Conservation (phyloP, 2,888 invertebrate species). For the Agrochola circellaris region DNA sequence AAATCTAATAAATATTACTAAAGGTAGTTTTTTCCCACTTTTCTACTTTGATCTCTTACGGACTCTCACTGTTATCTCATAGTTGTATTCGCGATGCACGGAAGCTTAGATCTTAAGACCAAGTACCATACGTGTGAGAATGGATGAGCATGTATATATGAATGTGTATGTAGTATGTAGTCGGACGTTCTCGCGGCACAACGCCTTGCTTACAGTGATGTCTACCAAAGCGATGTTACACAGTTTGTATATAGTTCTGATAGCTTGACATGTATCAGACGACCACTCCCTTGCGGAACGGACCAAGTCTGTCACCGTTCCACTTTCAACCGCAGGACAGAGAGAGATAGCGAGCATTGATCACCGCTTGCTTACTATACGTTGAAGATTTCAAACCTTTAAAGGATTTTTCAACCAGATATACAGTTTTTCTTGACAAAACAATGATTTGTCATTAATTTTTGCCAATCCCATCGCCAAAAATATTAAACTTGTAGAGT, state of each 20-base stretch:
- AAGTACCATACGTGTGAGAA: not conserved
- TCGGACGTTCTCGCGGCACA: constrained; percentile 16
- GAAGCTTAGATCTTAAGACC: not conserved
- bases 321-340: not conserved
- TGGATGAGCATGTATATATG: not conserved
- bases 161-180: not conserved
- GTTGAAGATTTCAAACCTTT: not conserved
- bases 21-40: constrained; percentile 8
- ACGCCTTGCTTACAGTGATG: constrained; percentile 27
- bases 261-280: not conserved
- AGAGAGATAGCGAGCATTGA: not conserved
- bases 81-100: constrained; percentile 12
- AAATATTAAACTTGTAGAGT: not conserved
- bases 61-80: not conserved
- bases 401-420: not conserved
- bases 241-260: not conserved
- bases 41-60: constrained; percentile 11
- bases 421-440: not conserved
- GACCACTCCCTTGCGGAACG: constrained; percentile 9
- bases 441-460: not conserved
- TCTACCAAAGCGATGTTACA: constrained; percentile 60
- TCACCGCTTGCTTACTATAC: not conserved
- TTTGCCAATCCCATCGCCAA: not conserved
- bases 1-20: not conserved
- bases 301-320: not conserved